Base-by-base conservation (phyloP, 1,140 invertebrate genomes). In the Drosophila cardini region DNA sequence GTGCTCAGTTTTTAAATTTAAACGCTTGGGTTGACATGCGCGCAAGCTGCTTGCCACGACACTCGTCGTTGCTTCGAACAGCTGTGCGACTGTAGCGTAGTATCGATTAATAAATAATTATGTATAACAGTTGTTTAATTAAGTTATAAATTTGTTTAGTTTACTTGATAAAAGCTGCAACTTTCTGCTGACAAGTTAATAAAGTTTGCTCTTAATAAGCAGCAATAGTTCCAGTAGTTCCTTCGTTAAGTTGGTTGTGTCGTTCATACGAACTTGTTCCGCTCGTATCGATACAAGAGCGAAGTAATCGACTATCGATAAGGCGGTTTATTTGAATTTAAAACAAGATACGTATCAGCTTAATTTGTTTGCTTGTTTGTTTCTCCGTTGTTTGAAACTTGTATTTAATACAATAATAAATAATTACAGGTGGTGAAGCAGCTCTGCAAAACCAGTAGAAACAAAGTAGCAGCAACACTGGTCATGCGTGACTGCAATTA, bases 401-500 rank as follows among this genome's bases (percentile, higher is more conserved):
- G 21, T 45, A 5, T 45, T 16, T 45, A 11, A 16, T 16, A 45
- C 10, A 21, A 46, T 21, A 50, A 26, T 30, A 26, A n/a, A 50
- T 30, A 26, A 50, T 50, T 50, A 50, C 21, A 26, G 4, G 21
- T 26, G 21, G 5, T 4, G 21, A 50, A n/a, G 26, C 13, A 53
- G 7, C 50, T 36, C 3, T 26, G 21, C 21, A 30, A 21, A 48
- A 9, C 11, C 30, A 38, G 43, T 38, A 46, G 43, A 43, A 18
- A 30, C 2, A 13, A 9, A 13, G 26, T 21, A 43, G 43, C 18
- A 16, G 18, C 16, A 45, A 60, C 26, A 60, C 56, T 61, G 45
- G 46, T 52, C 21, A 52, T 62, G 60, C 60, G 60, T 62, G 46
- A 50, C 60, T 52, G 60, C 60, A 62, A 62, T 52, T 62, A 62